Evolutionary conservation across 2,888 invertebrate genomes (phyloP).

Genomic region (Campopleginae sp.): DNA sequence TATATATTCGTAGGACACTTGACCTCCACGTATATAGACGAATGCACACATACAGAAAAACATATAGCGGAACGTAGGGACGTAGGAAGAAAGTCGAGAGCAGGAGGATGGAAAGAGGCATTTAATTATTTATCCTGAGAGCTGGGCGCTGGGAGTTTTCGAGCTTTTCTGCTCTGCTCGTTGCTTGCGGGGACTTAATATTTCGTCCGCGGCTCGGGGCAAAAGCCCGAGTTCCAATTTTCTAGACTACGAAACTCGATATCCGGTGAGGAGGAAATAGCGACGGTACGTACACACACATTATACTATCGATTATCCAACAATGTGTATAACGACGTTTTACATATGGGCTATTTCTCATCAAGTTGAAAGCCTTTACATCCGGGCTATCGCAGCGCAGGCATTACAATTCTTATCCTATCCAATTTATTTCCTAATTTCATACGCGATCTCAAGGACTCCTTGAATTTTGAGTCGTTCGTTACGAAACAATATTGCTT

Average conservation of each 20-base stretch:
- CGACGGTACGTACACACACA: slow-evolving; percentile 13
- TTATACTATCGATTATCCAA: slow-evolving; percentile 57
- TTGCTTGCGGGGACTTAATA: slow-evolving; percentile 2
- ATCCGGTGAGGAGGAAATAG: slow-evolving; percentile 46
- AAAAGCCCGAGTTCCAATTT: slow-evolving; percentile 55
- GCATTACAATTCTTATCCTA: neutral
- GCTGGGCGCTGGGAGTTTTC: slow-evolving; percentile 17
- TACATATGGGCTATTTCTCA: slow-evolving; percentile 14
- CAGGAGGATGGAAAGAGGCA: slow-evolving; percentile 36
- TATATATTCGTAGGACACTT: neutral
- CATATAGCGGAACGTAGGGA: neutral
- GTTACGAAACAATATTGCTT: neutral
- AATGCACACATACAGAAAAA: neutral
- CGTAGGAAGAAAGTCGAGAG: neutral
- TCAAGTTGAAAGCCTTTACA: neutral
- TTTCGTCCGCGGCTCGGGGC: slow-evolving; percentile 36
- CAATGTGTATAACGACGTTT: slow-evolving; percentile 21
- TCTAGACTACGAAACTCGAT: slow-evolving; percentile 59
- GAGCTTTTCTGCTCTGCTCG: slow-evolving; percentile 14
- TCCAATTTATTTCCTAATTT: neutral
- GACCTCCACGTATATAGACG: no score
- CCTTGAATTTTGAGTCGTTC: neutral
- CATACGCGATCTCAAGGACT: neutral
- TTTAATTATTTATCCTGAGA: slow-evolving; percentile 57
- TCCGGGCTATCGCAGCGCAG: neutral